Percentiles rank a stretch among this genome's conserved stretches.
Evolutionary conservation across 2,113 vertebrate genomes (phyloP).

Genomic region (Saguinus imperator): DNA sequence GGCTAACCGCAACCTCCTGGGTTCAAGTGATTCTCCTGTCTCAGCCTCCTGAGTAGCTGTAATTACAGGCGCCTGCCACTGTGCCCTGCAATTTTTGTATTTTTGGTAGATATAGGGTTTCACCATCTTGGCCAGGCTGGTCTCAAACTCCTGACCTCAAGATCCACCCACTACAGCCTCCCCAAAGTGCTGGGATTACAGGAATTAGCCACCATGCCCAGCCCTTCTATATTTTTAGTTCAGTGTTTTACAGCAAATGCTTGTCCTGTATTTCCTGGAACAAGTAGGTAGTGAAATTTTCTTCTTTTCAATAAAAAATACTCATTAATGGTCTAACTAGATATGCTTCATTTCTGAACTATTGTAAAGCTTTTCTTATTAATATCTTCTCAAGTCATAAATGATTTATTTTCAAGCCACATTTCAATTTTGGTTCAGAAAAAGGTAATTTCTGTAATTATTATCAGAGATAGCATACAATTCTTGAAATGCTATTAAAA

Average conservation of each 20-base stretch:
- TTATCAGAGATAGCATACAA: neutral
- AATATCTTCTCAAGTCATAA: neutral
- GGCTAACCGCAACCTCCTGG: no score
- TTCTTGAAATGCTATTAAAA: constrained; percentile 1
- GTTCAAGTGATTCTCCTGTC: no score
- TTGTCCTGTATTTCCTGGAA: neutral
- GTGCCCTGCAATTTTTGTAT: no score
- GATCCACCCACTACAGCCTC: no score
- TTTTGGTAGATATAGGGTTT: no score
- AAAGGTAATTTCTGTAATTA: constrained; percentile 37
- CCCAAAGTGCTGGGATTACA: no score
- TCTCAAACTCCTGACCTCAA: no score
- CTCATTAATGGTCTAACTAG: neutral
- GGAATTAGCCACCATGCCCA: no score
- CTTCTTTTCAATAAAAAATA: constrained; percentile 31
- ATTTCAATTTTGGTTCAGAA: neutral
- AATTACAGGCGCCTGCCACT: no score
- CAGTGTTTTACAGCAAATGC: constrained; percentile 9
- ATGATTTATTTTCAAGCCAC: neutral
- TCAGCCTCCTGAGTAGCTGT: no score
- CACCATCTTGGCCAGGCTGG: no score
- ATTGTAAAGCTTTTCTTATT: neutral
- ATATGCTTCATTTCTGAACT: neutral
- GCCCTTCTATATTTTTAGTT: neutral
- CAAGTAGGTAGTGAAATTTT: neutral